phyloP scores from a whole-genome alignment of 2,797 vertebrate genomes.

The Neosilurus mollespiculum region DNA sequence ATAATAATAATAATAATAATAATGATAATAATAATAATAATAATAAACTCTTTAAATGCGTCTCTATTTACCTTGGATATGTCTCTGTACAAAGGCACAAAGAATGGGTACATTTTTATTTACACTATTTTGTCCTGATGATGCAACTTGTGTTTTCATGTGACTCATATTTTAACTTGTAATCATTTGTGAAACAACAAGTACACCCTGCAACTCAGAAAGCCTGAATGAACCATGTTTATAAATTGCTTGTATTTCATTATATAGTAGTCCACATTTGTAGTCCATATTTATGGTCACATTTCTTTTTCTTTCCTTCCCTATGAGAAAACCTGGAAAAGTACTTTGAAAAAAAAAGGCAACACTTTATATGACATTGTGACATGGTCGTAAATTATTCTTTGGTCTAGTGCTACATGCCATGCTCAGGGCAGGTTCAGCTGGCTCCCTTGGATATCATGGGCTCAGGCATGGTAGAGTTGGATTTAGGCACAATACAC shows the following conservation, averaged over 20 bases:
- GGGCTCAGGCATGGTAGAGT: too few species aligned
- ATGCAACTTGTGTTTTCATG: not conserved
- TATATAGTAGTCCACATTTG: not conserved
- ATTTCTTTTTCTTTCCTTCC: not conserved
- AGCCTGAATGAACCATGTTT: not conserved
- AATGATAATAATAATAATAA: too few species aligned
- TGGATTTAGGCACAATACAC: too few species aligned
- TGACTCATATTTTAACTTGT: not conserved
- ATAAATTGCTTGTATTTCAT: not conserved
- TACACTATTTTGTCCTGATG: not conserved
- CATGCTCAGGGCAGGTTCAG: too few species aligned
- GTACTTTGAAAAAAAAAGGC: not conserved
- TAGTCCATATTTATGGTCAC: not conserved
- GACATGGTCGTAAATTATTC: not conserved
- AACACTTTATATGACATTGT: not conserved
- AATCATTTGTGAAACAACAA: not conserved
- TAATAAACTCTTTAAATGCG: too few species aligned
- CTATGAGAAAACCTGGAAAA: not conserved
- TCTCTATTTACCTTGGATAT: too few species aligned
- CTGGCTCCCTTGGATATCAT: too few species aligned
- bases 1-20: too few species aligned
- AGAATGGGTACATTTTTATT: not conserved
- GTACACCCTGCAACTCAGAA: not conserved
- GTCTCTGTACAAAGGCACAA: too few species aligned
- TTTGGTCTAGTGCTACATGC: not conserved